Evolutionary conservation across 2,797 vertebrate genomes (phyloP).

Genomic region (Chlorospingus flavigularis): DNA sequence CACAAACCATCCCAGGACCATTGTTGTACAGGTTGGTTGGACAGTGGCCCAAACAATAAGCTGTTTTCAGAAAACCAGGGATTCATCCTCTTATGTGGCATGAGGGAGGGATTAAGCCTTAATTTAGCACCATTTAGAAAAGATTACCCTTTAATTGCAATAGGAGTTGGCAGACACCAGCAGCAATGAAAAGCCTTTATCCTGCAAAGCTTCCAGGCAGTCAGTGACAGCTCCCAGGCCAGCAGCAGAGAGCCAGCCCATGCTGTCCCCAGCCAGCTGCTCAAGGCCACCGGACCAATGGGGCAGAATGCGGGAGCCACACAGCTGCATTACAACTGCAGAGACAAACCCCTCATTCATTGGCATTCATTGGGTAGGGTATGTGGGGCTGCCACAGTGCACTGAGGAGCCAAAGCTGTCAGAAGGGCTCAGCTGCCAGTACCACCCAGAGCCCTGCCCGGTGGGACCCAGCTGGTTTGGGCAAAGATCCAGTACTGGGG

Average conservation of each 20-base stretch:
- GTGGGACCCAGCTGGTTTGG: not conserved
- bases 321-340: not conserved
- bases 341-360: conserved; percentile 28
- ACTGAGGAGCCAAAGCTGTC: not conserved
- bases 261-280: not conserved
- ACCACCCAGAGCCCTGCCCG: fast-evolving
- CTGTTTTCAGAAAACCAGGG: conserved; percentile 74
- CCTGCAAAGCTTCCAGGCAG: conserved; percentile 17
- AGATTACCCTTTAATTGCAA: conserved; percentile 78
- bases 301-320: fast-evolving
- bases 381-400: not conserved
- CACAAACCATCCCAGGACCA: not conserved
- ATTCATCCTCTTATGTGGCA: conserved; percentile 75
- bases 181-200: conserved; percentile 55
- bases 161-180: conserved; percentile 55
- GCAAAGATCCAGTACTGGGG: fast-evolving
- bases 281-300: fast-evolving
- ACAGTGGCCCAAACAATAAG: conserved; percentile 70
- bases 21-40: conserved; percentile 21
- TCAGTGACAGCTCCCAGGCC: not conserved
- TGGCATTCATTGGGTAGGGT: not conserved
- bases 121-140: conserved; percentile 81
- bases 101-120: conserved; percentile 77
- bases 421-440: not conserved
- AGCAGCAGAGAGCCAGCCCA: not conserved